phyloP scores from a whole-genome alignment of 2,797 vertebrate species.

The Hippoglossus hippoglossus region DNA sequence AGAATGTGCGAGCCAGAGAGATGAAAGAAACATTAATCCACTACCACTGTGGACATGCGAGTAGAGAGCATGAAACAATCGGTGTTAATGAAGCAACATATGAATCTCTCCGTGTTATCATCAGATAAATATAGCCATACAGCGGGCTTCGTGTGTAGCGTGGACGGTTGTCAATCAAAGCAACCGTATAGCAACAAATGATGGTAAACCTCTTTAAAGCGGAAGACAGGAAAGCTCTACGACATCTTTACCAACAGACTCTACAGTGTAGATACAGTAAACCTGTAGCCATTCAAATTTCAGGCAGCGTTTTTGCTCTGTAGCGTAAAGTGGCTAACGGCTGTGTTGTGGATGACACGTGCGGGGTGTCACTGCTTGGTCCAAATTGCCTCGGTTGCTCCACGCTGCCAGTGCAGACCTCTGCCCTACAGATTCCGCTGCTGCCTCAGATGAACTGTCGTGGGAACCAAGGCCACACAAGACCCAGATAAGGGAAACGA shows the following conservation, averaged over 20 bases:
- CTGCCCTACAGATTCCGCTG: slow-evolving; percentile 67
- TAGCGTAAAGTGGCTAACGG: neutral
- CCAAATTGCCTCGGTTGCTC: slow-evolving; percentile 70
- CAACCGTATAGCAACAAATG: slow-evolving; percentile 3
- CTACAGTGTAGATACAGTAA: neutral
- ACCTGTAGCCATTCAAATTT: neutral
- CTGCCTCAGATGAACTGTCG: slow-evolving; percentile 66
- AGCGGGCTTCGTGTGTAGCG: neutral
- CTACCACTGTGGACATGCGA: slow-evolving; percentile 59
- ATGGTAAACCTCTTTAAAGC: neutral
- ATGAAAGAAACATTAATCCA: slow-evolving; percentile 84
- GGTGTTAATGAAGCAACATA: slow-evolving; percentile 18
- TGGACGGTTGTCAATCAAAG: neutral
- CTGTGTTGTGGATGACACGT: slow-evolving; percentile 41
- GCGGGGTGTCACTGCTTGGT: slow-evolving; percentile 33
- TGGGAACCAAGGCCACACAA: slow-evolving; percentile 79
- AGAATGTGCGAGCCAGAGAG: slow-evolving; percentile 80
- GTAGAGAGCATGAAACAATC: slow-evolving; percentile 54
- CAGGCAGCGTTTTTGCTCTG: slow-evolving; percentile 6
- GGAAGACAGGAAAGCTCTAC: neutral
- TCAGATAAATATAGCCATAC: neutral
- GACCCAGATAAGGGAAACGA: slow-evolving; percentile 73
- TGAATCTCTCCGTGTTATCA: slow-evolving; percentile 8
- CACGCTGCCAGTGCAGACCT: slow-evolving; percentile 57
- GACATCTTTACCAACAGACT: neutral